Base-by-base conservation (phyloP, 2,888 invertebrate species). In the Salticus scenicus region DNA sequence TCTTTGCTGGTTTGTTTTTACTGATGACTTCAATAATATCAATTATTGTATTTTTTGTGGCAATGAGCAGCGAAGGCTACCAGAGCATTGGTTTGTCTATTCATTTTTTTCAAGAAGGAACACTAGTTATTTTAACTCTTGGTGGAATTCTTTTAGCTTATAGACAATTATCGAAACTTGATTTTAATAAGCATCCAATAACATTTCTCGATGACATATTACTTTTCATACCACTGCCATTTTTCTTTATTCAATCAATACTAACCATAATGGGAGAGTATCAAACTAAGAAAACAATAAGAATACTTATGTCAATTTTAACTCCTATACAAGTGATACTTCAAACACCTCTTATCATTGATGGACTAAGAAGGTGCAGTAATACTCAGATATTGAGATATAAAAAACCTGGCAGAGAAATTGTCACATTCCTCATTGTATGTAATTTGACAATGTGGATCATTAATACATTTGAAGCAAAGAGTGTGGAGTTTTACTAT, bases 381-480 rank as follows among this genome's bases (percentile, higher is more conserved):
- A 94, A 94, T 90, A 92, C 92, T 24, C 92, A 93, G 88, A 92
- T 93, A 72, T 92, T 94, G 1, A 93, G 94, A 14, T 92, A 93
- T 64, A 91, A 92, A 86, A 95, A 95, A 90, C 95, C 95, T 0
- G 96, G 95, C 1, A 92, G 95, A 2, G 95, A 95, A 89, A 91
- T 95, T 31, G 93, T 96, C 67, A 95, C 95, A 89, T 95, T 95
- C 91, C 92, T 96, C 57, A 92, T 95, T 27, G 94, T 96, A 77
- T 93, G 94, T 89, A 96, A 96, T 91, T 94, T 95, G 12, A 94
- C 94, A 67, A 93, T 95, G 92, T 96, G 95, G 95, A 93, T 95
- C 77, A 93, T 94, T 89, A 94, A 94, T 90, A 95, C 95, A 0
- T 95, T 95, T 92, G 93, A 93, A 89, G 93, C 93, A 75, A 93